Base-by-base conservation (phyloP, 92 coral and sea anemone genomes). In the Porites cylindrica region DNA sequence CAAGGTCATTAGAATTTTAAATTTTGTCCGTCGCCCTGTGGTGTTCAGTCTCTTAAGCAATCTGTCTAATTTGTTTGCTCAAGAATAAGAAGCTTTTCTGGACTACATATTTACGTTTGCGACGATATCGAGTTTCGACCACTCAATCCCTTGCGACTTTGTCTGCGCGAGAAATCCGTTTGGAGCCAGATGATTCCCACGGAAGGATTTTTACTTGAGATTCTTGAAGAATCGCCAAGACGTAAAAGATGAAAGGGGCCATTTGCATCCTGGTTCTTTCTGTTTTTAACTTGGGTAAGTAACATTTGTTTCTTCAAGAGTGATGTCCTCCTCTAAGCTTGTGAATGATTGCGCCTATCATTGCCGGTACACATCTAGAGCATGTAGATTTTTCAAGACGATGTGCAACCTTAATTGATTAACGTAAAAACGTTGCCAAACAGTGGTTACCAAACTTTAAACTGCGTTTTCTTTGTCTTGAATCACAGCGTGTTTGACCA, bases 41-140 rank as follows among this genome's bases (percentile, higher is more conserved):
- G 87, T 73, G 87, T 80, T 63, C 60, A 54, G 12, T 54, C 87
- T 83, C 67, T 11, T 26, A 38, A 70, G 21, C 62, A 83, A 73
- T 62, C 87, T 65, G 69, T 51, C 70, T 73, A 75, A 83, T 61
- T 62, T 83, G 87, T 83, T 83, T 83, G 87, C 73, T 47, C 52
- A 73, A 61, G 72, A 24, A 75, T 43, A 60, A 63, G 59, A 63
- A 72, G 73, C 74, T 73, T 6, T 74, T 73, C 65, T 81, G 63
- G 71, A 72, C 24, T 60, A 50, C 11, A 73, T 76, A 47, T 72
- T 51, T 68, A 52, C 73, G 29, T 83, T 68, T 67, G 52, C 87
- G 72, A n/a, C 64, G 78, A 51, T 74, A 74, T 74, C 78, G 78
- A 74, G 59, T 71, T 80, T 69, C 59, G 75, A 75, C 51, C 70